A percentile compares a stretch with the other conserved stretches of the same genome.
Evolutionary conservation across 1,140 invertebrate genomes (phyloP).

Genomic region (Hypsibius dujardini): DNA sequence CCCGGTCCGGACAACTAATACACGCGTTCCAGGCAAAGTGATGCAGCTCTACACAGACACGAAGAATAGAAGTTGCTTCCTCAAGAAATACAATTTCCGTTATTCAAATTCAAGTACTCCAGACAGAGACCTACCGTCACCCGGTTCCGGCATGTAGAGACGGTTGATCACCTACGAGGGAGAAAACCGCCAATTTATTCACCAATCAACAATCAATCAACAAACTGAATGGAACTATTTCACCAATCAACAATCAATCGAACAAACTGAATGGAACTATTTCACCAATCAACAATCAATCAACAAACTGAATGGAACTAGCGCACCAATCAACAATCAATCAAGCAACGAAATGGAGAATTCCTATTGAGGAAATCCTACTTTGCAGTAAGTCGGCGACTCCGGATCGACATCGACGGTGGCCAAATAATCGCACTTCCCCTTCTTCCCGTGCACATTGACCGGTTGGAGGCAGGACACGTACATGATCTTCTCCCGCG

Average conservation of each 20-base stretch:
- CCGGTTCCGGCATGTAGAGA: slow-evolving; percentile 51
- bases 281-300: too few species aligned
- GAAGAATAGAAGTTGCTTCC: too few species aligned
- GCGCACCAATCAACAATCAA: too few species aligned
- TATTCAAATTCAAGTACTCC: neutral
- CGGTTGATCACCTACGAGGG: slow-evolving; percentile 62
- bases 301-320: too few species aligned
- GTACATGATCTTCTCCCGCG: slow-evolving; percentile 66
- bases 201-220: neutral
- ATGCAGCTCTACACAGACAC: slow-evolving; percentile 49
- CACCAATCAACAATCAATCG: too few species aligned
- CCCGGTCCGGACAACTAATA: slow-evolving; percentile 58
- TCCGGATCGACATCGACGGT: slow-evolving; percentile 76
- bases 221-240: too few species aligned
- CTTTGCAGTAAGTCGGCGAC: slow-evolving; percentile 66
- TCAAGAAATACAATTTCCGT: too few species aligned
- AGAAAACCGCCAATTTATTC: neutral
- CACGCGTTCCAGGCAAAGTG: slow-evolving; percentile 92
- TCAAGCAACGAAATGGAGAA: too few species aligned
- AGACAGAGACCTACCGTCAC: slow-evolving; percentile 47
- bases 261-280: too few species aligned
- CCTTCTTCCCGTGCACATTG: slow-evolving; percentile 30
- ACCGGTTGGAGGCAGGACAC: slow-evolving; percentile 63
- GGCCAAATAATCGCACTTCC: slow-evolving; percentile 63
- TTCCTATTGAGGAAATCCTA: too few species aligned